Base-by-base conservation (phyloP, 2,113 vertebrate species). In the Urocitellus parryii region DNA sequence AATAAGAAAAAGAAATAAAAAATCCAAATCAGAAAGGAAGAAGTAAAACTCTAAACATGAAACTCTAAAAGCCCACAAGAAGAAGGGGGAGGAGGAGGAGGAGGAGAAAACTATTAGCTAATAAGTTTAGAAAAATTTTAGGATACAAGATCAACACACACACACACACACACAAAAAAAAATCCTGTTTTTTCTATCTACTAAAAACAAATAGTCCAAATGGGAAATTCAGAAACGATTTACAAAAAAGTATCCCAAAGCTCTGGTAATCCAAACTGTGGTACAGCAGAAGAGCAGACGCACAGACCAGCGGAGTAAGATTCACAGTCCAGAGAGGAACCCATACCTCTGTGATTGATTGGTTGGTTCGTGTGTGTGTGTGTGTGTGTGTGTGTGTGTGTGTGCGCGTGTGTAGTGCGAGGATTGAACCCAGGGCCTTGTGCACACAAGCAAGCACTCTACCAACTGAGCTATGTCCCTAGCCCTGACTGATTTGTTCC, bases 221-320 rank as follows among this genome's bases (percentile, higher is more conserved):
- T 29, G 88, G 48, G 13, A 88, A 88, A 88, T 88, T 68, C 58
- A 61, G 56, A 82, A 42, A 88, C n/a, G 79, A 86, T 80, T 79
- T 37, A 70, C 29, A 39, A 79, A 83, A 88, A 89, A 34, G n/a
- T 67, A 68, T 42, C 32, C 48, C n/a, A 86, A 86, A 86, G n/a
- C 65, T 58, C 34, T 16, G 25, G 48, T 20, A 27, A 80, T 67
- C 24, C 70, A 63, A 89, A 51, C 24, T 53, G 51, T 37, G 42
- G 42, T 56, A 16, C 20, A 24, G 56, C 17, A 32, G 39, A 27
- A 39, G 34, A 34, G 48, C 3, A 48, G 70, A 37, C 4, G 42
- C 4, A 24, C 0, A 42, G 12, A 85, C 17, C 27, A 34, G 17
- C 5, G 45, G 17, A 29, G 53, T 17, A 42, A 25, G 65, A 58